Base-by-base conservation (phyloP, 2,797 vertebrate species). In the Ammospiza maritima region DNA sequence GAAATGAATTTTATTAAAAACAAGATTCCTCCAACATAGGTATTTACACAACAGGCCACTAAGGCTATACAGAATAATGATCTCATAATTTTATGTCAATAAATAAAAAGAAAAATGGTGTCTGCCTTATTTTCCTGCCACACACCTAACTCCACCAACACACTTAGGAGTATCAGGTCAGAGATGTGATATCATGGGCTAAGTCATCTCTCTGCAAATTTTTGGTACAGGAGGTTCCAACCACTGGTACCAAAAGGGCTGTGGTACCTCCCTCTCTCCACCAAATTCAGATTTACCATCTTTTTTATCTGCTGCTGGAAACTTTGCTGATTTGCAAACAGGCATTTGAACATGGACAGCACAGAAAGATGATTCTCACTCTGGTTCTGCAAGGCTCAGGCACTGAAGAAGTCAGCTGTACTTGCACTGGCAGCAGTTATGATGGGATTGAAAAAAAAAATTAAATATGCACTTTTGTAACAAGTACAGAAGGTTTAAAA, bases 281-380 rank as follows among this genome's bases (percentile, higher is more conserved):
- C 36, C 12, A 3, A 0, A 18, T 5, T 5, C 15, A 38, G 42
- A 53, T 70, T 62, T 54, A 32, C 11, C 17, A 56, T 7, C 57
- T 89, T 90, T 64, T 77, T 58, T 2, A 87, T 53, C 34, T 53
- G 67, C 71, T 67, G 71, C 86, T 57, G 71, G 56, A 73, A 71
- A 66, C 20, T 87, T 23, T 51, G n/a, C 77, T 1, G 0, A 48
- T 36, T 16, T 48, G 47, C 56, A 75, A n/a, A 27, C 1, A 27
- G 26, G 23, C 22, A 81, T 44, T 4, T 3, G 18, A 86, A 40
- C 0, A 0, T 1, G 16, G 44, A 66, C 2, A 85, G 42, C 69
- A 77, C 17, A 50, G 56, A 58, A 70, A n/a, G 25, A 54, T 0
- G 1, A 74, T 32, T 72, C 23, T 26, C 3, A 1, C 27, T 66